Evolutionary conservation across 2,113 vertebrate genomes (phyloP).

Genomic region (Charadrius vociferus): DNA sequence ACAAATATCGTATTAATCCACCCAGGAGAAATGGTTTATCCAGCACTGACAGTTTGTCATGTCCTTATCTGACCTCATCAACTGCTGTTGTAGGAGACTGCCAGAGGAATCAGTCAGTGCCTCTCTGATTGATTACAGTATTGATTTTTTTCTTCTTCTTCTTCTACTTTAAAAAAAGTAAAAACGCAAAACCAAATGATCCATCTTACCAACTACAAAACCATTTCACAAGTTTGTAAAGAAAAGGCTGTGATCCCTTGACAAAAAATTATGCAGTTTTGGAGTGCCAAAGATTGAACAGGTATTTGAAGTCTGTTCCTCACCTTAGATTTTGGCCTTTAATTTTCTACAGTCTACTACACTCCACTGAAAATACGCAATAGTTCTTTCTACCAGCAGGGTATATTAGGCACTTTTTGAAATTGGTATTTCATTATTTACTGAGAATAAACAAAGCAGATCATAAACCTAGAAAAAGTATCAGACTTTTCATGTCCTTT

Average conservation of each 20-base stretch:
- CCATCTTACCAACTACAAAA: neutral
- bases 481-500: neutral
- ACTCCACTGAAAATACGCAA: neutral
- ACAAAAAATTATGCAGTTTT: neutral
- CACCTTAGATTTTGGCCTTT: neutral
- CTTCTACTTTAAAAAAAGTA: neutral
- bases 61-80: conserved; percentile 62
- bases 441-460: neutral
- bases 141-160: conserved; percentile 55
- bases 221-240: neutral
- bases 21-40: conserved; percentile 42
- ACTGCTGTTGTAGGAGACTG: neutral
- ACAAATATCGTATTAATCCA: conserved; percentile 42
- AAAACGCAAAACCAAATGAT: neutral
- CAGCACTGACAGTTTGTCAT: conserved; percentile 27
- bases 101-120: conserved; percentile 44
- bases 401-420: neutral
- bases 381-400: neutral
- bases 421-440: neutral
- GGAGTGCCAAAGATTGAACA: neutral
- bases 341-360: neutral
- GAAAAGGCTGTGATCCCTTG: neutral
- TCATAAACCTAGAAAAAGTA: neutral
- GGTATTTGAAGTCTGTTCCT: neutral
- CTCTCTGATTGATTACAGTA: conserved; percentile 62